phyloP scores from a whole-genome alignment of 1,140 invertebrate genomes.

The Lutraria rhynchaena region DNA sequence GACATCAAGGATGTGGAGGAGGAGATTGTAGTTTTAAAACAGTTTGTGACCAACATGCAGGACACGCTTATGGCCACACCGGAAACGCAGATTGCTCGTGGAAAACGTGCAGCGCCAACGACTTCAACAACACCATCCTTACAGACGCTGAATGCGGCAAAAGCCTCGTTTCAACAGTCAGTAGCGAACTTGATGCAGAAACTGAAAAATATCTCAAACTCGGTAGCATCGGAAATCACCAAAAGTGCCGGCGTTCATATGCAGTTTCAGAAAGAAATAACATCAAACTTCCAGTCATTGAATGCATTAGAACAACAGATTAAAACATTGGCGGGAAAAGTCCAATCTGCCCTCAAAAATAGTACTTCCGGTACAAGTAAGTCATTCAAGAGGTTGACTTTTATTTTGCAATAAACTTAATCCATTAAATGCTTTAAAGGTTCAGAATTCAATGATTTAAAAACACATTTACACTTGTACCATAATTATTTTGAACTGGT shows the following conservation, averaged over 20 bases:
- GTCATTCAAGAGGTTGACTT: no score
- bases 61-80: background rate
- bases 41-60: background rate
- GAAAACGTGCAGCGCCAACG: constrained; percentile 14
- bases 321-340: constrained; percentile 3
- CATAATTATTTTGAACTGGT: no score
- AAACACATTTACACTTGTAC: no score
- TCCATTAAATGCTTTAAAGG: no score
- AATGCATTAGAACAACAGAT: constrained; percentile 21
- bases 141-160: constrained; percentile 34
- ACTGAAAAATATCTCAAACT: background rate
- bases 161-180: constrained; percentile 20
- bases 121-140: background rate
- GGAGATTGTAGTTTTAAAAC: constrained; percentile 38
- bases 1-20: constrained; percentile 26
- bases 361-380: constrained; percentile 27
- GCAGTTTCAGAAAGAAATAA: constrained; percentile 19
- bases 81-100: background rate
- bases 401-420: no score
- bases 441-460: no score
- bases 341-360: constrained; percentile 7
- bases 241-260: background rate
- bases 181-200: constrained; percentile 8
- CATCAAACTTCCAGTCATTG: constrained; percentile 12
- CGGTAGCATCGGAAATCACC: background rate